These are phyloP conservation scores for Gari tellinella DNA, from an alignment of 2,888 invertebrate species.

Conservation along the genomic window DNA sequence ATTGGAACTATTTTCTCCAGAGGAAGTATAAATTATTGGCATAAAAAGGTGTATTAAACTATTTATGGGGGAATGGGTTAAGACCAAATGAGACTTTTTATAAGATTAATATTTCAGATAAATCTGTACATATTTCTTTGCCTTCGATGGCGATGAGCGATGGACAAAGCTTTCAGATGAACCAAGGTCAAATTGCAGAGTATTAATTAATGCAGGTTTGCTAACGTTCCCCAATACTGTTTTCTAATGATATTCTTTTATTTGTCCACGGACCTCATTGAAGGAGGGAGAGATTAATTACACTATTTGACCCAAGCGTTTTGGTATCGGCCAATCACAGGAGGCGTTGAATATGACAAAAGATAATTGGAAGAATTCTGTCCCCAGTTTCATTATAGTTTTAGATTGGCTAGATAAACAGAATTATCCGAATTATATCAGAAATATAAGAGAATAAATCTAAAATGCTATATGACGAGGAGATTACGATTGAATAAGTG, in stretches of 20 bases:
- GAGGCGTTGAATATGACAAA: constrained; percentile 36
- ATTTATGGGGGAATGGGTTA: no score
- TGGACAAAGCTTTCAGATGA: no score
- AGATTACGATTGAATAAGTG: constrained; percentile 25
- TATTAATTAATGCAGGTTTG: no score
- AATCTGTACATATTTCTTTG: no score
- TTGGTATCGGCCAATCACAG: constrained; percentile 25
- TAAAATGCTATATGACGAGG: constrained; percentile 35
- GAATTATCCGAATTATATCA: constrained; percentile 44
- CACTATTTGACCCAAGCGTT: constrained; percentile 9
- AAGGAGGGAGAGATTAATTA: constrained; percentile 17
- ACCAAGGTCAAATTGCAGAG: no score
- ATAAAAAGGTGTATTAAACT: no score
- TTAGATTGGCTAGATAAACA: constrained; percentile 46
- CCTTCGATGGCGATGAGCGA: no score
- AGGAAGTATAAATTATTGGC: no score
- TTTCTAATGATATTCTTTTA: constrained; percentile 6
- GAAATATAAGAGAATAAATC: constrained; percentile 41
- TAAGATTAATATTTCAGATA: no score
- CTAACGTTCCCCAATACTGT: no score
- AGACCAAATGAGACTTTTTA: no score
- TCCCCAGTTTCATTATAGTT: constrained; percentile 46
- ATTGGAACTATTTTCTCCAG: no score
- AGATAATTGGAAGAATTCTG: constrained; percentile 40
- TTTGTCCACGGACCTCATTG: constrained; percentile 6